Evolutionary conservation across 1,140 invertebrate genomes (phyloP).

Genomic region (Choristoneura fumiferana): DNA sequence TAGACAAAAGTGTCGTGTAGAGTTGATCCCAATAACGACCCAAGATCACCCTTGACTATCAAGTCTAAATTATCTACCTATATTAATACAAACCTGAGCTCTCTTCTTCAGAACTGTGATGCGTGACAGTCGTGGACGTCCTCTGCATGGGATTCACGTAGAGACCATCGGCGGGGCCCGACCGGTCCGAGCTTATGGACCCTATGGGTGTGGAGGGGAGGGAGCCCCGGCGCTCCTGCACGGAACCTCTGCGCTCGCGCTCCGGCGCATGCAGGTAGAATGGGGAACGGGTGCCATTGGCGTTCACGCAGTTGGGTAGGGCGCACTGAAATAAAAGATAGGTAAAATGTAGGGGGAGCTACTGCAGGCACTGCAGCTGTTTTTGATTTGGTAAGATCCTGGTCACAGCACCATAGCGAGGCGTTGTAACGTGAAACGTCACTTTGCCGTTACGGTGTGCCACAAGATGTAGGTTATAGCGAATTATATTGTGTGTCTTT

Average conservation of each 20-base stretch:
- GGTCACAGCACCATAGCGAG: neutral
- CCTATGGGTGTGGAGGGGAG: conserved; percentile 49
- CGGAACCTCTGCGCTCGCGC: conserved; percentile 41
- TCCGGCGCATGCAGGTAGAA: conserved; percentile 87
- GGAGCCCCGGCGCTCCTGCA: conserved; percentile 49
- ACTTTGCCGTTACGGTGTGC: too few species aligned
- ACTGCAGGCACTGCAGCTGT: too few species aligned
- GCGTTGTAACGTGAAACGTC: neutral
- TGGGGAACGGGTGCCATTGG: conserved; percentile 76
- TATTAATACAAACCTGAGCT: conserved; percentile 67
- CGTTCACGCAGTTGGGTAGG: conserved; percentile 76
- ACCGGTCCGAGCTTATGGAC: conserved; percentile 69
- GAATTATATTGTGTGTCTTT: too few species aligned
- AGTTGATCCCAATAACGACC: too few species aligned
- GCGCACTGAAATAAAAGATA: conserved; percentile 73
- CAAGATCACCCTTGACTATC: too few species aligned
- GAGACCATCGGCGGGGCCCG: conserved; percentile 86
- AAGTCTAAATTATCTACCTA: too few species aligned
- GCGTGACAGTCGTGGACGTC: conserved; percentile 43
- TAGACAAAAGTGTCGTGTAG: too few species aligned
- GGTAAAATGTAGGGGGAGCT: neutral
- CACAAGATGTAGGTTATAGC: too few species aligned
- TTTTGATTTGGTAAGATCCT: neutral
- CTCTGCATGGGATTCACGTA: conserved; percentile 89
- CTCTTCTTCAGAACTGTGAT: conserved; percentile 68